Evolutionary conservation across 1,140 invertebrate genomes (phyloP), one percentile per base, ranked within the genome.

Genomic region (Micrasema minimum): DNA sequence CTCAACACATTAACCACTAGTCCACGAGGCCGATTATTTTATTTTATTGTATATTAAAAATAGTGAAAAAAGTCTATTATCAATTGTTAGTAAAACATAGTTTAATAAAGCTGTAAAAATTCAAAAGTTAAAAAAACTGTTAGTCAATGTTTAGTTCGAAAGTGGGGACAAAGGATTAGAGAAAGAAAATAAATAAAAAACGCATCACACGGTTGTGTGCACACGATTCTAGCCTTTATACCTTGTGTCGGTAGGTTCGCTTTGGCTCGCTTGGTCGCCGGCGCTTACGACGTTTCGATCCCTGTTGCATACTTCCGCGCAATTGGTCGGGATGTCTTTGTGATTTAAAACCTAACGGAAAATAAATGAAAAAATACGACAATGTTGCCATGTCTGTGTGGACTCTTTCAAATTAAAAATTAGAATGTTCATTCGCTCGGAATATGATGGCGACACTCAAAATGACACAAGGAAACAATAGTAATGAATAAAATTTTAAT

Each of bases 311-410:
- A 75, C 65, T 45, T 61, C 73, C 20, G 66, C 70, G 59, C 74
- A 75, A 61, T 72, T 67, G 14, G 70, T 75, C 5, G 74, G 74
- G 70, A 72, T 70, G 70, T 75, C 70, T 75, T 75, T 75, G 70
- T 75, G 70, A 69, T 41, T 72, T 66, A 75, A 53, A 18, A 75
- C 74, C 74, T 75, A 75, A 72, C 73, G 50, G 69, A 51, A 70
- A 62, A 74, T 26, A 73, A 67, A 73, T n/a, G 10, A n/a, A 59
- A 38, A 41, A 64, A 45, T 23, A 41, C 41, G 35, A 67, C 50
- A 67, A 67, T 67, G 66, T 67, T 41, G 66, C 66, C 51, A 67
- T 35, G n/a, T 35, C 41, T 35, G 37, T 43, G 26, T 31, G 48
- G 16, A n/a, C n/a, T n/a, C n/a, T 23, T 50, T 66, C 7, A 31